Percentiles rank a stretch among this genome's conserved stretches.
phyloP scores from a whole-genome alignment of 2,888 invertebrate genomes.

The Stenolophus ochropezus region DNA sequence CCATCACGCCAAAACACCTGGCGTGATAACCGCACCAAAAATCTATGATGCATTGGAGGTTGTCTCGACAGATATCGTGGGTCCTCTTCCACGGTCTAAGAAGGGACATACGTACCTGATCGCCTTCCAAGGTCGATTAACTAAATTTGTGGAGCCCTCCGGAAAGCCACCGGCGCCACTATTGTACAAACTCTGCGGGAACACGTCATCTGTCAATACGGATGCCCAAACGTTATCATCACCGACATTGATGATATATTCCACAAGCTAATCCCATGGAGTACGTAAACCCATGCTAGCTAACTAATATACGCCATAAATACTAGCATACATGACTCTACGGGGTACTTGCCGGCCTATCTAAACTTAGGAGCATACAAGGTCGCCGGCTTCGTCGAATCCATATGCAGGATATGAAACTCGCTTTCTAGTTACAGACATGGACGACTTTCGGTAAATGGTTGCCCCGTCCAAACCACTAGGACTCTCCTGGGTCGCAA shows the following conservation, averaged over 20 bases:
- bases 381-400: too few relatives aligned
- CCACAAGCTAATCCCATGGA: constrained; percentile 67
- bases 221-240: constrained; percentile 28
- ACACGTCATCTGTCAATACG: constrained; percentile 11
- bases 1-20: constrained; percentile 50
- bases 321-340: background rate
- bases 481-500: too few relatives aligned
- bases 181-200: too few relatives aligned
- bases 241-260: constrained; percentile 60
- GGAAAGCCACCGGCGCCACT: constrained; percentile 60
- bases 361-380: too few relatives aligned
- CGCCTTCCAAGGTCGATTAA: too few relatives aligned
- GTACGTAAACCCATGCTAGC: constrained; percentile 64
- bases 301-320: background rate
- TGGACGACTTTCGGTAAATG: too few relatives aligned
- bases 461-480: too few relatives aligned
- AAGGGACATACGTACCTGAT: constrained; percentile 41
- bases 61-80: constrained; percentile 61
- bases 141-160: constrained; percentile 63
- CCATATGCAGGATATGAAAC: too few relatives aligned
- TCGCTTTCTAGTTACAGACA: too few relatives aligned
- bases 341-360: too few relatives aligned
- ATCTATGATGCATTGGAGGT: constrained; percentile 54
- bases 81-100: constrained; percentile 60
- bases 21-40: constrained; percentile 19